Evolutionary conservation across 2,888 invertebrate genomes (phyloP), one percentile per base, ranked within the genome.

Genomic region (Antheraea assamensis): DNA sequence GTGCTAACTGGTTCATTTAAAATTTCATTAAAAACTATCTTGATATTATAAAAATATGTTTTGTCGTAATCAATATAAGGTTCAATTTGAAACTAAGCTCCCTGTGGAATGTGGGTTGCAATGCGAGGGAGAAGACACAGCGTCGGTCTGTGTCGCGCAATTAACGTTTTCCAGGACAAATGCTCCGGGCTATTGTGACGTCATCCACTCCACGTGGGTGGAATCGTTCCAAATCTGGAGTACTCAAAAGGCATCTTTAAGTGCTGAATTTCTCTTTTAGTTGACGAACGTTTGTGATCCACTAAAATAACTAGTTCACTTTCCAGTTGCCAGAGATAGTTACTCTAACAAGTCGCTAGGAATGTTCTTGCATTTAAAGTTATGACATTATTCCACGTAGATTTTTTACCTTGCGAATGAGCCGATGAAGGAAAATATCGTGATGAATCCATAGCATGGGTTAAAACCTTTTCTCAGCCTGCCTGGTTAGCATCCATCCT

Each of bases 131-230:
- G 86, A 85, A 82, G 79, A 82, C 85, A 82, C 84, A 84, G 85
- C 82, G 81, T 80, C 83, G 81, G 86, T 84, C 82, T 85, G 86
- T 86, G 90, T 86, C 85, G 85, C 85, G 91, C 90, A 92, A 92
- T 92, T 92, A 92, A 90, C 89, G 90, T 90, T 91, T 91, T 92
- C 88, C 88, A 89, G 90, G 86, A 86, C 86, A 86, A 85, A 80
- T 87, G 87, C 88, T 86, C 81, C 80, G 81, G 85, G 86, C 81
- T 85, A 88, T 90, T 90, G 91, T 91, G 88, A 88, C 88, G 88
- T 83, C 85, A 84, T 75, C 76, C 81, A 83, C 85, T 86, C 81
- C 84, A 84, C 83, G 84, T 85, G 87, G 87, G 87, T 85, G 87
- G 88, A 87, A 88, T 85, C 13, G 83, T 83, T 86, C 83, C 80